phyloP scores from a whole-genome alignment of 2,113 vertebrate genomes.

The Sebastes fasciatus region DNA sequence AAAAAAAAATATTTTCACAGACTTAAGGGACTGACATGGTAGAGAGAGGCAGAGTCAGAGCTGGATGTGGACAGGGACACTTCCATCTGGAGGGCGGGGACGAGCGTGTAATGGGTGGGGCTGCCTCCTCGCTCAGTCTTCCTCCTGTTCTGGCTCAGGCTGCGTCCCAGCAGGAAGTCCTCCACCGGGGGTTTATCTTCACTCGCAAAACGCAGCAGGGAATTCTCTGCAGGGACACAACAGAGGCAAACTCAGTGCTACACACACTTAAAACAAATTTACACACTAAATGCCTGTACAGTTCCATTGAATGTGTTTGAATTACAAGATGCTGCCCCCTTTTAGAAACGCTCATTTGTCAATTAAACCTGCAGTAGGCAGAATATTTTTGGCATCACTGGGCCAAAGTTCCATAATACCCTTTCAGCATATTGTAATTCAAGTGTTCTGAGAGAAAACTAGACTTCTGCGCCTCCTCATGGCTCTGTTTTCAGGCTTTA shows the following conservation, averaged over 20 bases:
- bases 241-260: constrained; percentile 3
- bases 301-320: neutral
- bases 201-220: constrained; percentile 93
- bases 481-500: too few relatives aligned
- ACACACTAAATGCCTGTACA: neutral
- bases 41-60: constrained; percentile 91
- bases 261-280: neutral
- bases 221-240: constrained; percentile 88
- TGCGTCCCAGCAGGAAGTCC: constrained; percentile 92
- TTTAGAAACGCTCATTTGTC: neutral
- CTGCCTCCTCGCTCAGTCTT: constrained; percentile 92
- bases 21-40: constrained; percentile 89
- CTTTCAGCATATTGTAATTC: too few relatives aligned
- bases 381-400: too few relatives aligned
- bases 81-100: constrained; percentile 95
- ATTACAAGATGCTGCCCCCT: neutral
- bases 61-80: constrained; percentile 94
- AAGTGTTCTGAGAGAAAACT: too few relatives aligned
- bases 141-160: constrained; percentile 94
- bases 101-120: constrained; percentile 92
- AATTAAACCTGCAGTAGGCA: too few relatives aligned
- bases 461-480: too few relatives aligned
- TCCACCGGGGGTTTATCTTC: constrained; percentile 94
- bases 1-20: neutral
- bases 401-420: too few relatives aligned